Base-by-base conservation (phyloP, 2,888 invertebrate species). In the Polyploca ridens region DNA sequence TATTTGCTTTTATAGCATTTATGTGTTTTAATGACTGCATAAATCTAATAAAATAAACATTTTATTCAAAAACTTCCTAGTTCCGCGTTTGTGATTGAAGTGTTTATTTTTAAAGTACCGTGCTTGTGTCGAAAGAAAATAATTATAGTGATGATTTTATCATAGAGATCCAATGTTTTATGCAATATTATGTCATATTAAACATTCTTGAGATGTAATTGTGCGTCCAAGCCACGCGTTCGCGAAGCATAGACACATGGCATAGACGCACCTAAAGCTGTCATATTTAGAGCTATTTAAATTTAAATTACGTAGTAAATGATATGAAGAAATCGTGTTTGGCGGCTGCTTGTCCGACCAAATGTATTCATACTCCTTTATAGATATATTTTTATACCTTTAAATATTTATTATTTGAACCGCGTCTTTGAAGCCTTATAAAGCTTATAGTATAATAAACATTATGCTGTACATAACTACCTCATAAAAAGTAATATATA, bases 41-140 rank as follows among this genome's bases (percentile, higher is more conserved):
- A 49, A 49, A 49, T 49, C 16, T 16, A 49, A 49, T 49, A 49
- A 49, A 49, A 49, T 3, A 16, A 16, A 49, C 49, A 49, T 49
- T 46, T 49, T 49, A 49, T 49, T 49, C 7, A 8, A 54, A 10
- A 54, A 19, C 54, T 54, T 54, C 54, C 54, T 54, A 19, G 54
- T 54, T 54, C 54, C 54, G 54, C 19, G 14, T 54, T n/a, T 54
- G 10, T 54, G 54, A 54, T 54, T 54, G 19, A 54, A 16, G 54
- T 16, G 54, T 54, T 8, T 54, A 54, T 54, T 54, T 54, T 54
- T 54, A 10, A 54, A 16, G 54, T 19, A 54, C 16, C 16, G n/a
- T 46, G 54, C 54, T 54, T 54, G 54, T n/a, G 19, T 54, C 10
- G 0, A 54, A 54, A 54, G 19, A 54, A 54, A 54, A 54, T 54